These are phyloP conservation scores for Pentamera pediparva DNA, from an alignment of 53 echinoderm and acorn worm species.

Conservation along the genomic window DNA sequence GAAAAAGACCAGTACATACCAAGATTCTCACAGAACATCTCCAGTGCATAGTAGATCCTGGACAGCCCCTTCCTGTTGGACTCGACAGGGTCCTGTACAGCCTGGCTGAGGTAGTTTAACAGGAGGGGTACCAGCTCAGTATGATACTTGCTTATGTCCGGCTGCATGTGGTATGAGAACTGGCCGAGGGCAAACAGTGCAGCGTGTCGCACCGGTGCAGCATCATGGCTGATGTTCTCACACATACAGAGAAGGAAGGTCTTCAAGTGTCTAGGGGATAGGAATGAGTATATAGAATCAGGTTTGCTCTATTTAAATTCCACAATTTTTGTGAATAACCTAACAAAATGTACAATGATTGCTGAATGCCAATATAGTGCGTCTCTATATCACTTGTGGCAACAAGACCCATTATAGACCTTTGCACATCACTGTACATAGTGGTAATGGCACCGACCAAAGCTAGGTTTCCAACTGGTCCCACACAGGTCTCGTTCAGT, in stretches of 20 bases:
- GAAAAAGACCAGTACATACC: conserved; percentile 34
- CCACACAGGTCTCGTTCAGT: too few species aligned
- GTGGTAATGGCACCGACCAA: too few species aligned
- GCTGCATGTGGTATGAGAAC: conserved; percentile 95
- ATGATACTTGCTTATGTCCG: conserved; percentile 92
- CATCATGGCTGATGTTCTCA: conserved; percentile 64
- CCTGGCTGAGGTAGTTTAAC: conserved; percentile 73
- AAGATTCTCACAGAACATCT: conserved; percentile 99
- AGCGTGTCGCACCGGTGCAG: conserved; percentile 74
- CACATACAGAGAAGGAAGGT: conserved; percentile 79
- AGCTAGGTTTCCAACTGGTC: too few species aligned
- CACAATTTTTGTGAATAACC: too few species aligned
- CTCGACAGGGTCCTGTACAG: conserved; percentile 49
- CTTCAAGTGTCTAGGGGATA: conserved; percentile 68
- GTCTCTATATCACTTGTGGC: too few species aligned
- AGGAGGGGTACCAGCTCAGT: conserved; percentile 80
- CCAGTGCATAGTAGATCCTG: conserved; percentile 91
- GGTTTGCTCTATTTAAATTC: background rate
- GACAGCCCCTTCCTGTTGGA: conserved; percentile 78
- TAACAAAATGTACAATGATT: too few species aligned
- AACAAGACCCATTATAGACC: too few species aligned
- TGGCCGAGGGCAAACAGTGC: conserved; percentile 96
- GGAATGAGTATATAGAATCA: background rate
- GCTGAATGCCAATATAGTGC: too few species aligned
- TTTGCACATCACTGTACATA: too few species aligned